phyloP scores from a whole-genome alignment of 92 coral and sea anemone genomes.

The Micromussa lordhowensis region DNA sequence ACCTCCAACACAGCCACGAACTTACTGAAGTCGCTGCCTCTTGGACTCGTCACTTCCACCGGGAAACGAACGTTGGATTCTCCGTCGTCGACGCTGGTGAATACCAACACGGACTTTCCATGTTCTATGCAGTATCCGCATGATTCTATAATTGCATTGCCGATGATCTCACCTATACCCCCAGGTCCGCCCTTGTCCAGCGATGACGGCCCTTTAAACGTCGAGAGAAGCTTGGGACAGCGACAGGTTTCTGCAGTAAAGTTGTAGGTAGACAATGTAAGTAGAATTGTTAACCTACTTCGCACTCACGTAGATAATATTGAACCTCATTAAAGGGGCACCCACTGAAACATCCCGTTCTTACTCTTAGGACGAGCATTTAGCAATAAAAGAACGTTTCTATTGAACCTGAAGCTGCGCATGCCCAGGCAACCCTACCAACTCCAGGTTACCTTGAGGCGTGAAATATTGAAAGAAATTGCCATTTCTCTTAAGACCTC shows the following conservation, averaged over 20 bases:
- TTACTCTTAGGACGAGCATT: too few species aligned
- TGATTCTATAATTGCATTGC: conserved; percentile 1
- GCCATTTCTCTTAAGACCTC: too few species aligned
- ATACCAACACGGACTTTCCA: conserved; percentile 14
- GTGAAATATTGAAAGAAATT: too few species aligned
- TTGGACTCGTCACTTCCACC: not conserved
- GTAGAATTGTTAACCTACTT: not conserved
- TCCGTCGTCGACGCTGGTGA: not conserved
- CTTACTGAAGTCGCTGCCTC: conserved; percentile 15
- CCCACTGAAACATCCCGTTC: too few species aligned
- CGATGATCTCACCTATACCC: conserved; percentile 17
- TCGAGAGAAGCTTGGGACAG: conserved; percentile 27
- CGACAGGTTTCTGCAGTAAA: conserved; percentile 28
- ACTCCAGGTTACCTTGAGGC: too few species aligned
- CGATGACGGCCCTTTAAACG: not conserved
- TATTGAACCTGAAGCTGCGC: too few species aligned
- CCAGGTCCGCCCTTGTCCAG: conserved; percentile 2
- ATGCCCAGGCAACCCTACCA: too few species aligned
- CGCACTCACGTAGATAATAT: too few species aligned
- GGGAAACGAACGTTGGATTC: conserved; percentile 19
- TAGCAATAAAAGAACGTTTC: too few species aligned
- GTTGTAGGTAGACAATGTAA: not conserved
- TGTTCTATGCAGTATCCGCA: conserved; percentile 35
- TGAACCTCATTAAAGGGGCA: too few species aligned
- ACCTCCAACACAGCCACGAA: conserved; percentile 39